Evolutionary conservation across 2,797 vertebrate species (phyloP), one percentile per base, ranked within the genome.

Genomic region (Thripadectes ignobilis): DNA sequence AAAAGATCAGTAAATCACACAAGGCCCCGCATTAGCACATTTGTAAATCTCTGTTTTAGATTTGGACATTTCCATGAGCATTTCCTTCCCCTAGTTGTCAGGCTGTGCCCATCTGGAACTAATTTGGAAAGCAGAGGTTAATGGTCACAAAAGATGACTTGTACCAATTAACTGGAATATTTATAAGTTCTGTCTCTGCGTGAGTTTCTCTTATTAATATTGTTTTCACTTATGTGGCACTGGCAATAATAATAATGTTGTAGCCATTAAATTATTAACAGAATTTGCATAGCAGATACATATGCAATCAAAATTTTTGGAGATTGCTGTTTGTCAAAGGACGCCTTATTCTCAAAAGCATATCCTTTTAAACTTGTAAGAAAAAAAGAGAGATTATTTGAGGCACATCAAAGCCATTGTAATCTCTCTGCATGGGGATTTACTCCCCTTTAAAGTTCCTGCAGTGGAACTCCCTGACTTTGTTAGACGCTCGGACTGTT

Each of bases 41-140:
- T 49, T 80, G 38, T 83, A 78, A 86, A 58, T 17, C 66, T 93
- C 65, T 14, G 54, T 45, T 95, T 92, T 91, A 10, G 57, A 12
- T 91, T 80, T 78, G 51, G 61, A 43, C 24, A 21, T 93, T 59
- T 55, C 46, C 92, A 67, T 93, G 63, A 73, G 38, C 61, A 8
- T 58, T 95, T 95, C 34, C 38, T 87, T 76, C 88, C 41, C 23
- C 3, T 87, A 63, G 13, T 51, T 85, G n/a, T 96, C 83, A 81
- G 74, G 16, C 73, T 63, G 21, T 49, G 68, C n/a, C 69, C 93
- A 88, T 77, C 75, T 85, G 88, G 39, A 97, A 84, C 84, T 95
- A 85, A 96, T 96, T 86, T 87, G 84, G 61, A 96, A 96, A 89
- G 69, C 45, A 59, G 83, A 95, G 86, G 88, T 96, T 96, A 94